phyloP scores from a whole-genome alignment of 2,888 invertebrate species.

The Rotaria socialis region DNA sequence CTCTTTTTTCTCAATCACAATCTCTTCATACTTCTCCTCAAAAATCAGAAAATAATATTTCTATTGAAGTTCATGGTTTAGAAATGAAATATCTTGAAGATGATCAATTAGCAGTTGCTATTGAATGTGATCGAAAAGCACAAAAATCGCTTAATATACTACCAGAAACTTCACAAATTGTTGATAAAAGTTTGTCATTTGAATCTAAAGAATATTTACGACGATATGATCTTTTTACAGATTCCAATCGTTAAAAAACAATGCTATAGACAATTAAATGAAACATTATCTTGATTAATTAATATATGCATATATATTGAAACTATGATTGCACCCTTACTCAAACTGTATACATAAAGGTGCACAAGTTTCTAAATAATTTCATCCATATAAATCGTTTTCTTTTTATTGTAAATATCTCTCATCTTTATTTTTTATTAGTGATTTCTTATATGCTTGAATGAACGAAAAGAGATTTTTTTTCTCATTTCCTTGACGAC shows the following conservation, averaged over 20 bases:
- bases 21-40: neutral
- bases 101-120: slow-evolving; percentile 53
- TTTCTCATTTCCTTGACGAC: neutral
- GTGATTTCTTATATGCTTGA: neutral
- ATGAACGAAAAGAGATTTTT: too few species aligned
- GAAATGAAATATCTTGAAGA: slow-evolving; percentile 59
- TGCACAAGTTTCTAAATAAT: too few species aligned
- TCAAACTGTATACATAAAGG: too few species aligned
- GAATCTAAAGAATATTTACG: slow-evolving; percentile 21
- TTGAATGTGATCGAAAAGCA: neutral
- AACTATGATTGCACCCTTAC: too few species aligned
- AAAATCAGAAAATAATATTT: slow-evolving; percentile 47
- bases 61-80: slow-evolving; percentile 56
- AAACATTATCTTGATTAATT: neutral
- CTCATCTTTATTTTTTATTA: neutral
- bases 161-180: neutral
- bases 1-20: neutral
- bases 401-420: neutral
- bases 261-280: neutral
- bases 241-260: neutral
- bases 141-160: neutral
- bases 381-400: neutral
- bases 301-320: neutral
- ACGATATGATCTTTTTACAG: neutral
- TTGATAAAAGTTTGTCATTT: slow-evolving; percentile 12